Conservation (phyloP, 2,888 invertebrate species). For the Carpatolechia fugitivella region DNA sequence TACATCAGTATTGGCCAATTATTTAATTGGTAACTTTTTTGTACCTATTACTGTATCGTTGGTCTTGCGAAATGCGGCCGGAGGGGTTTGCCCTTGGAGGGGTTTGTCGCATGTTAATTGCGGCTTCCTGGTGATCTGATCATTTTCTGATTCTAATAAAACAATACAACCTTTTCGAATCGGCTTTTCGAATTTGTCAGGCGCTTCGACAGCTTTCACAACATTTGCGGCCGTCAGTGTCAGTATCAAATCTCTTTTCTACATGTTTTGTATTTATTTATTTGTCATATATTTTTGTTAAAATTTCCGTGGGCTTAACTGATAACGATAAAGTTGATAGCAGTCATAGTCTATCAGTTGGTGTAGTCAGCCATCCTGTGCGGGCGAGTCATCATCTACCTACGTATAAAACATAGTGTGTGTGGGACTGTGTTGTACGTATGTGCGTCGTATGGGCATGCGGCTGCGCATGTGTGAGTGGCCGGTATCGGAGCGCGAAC, state of each 20-base stretch:
- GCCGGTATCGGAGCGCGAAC: constrained; percentile 62
- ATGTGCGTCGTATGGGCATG: constrained; percentile 21
- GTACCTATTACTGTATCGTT: too few relatives aligned
- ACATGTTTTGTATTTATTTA: constrained; percentile 1
- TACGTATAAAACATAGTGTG: constrained; percentile 29
- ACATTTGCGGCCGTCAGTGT: neutral
- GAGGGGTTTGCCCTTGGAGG: too few relatives aligned
- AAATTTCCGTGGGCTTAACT: constrained; percentile 35
- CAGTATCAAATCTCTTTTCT: neutral
- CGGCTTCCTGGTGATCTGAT: too few relatives aligned
- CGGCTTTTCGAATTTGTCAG: too few relatives aligned
- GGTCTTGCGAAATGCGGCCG: too few relatives aligned
- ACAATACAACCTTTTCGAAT: too few relatives aligned
- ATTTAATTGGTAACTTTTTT: too few relatives aligned
- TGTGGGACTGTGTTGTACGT: constrained; percentile 36
- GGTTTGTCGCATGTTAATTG: too few relatives aligned
- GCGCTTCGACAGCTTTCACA: too few relatives aligned
- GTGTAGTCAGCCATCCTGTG: constrained; percentile 26
- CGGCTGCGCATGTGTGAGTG: constrained; percentile 37
- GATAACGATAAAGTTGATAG: constrained; percentile 34
- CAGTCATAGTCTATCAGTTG: constrained; percentile 38
- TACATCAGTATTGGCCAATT: too few relatives aligned
- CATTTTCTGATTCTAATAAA: too few relatives aligned
- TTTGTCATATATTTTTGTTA: constrained; percentile 9
- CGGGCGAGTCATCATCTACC: constrained; percentile 38